Base-by-base conservation (phyloP, 2,888 invertebrate species). In the Coelinius sp. region DNA sequence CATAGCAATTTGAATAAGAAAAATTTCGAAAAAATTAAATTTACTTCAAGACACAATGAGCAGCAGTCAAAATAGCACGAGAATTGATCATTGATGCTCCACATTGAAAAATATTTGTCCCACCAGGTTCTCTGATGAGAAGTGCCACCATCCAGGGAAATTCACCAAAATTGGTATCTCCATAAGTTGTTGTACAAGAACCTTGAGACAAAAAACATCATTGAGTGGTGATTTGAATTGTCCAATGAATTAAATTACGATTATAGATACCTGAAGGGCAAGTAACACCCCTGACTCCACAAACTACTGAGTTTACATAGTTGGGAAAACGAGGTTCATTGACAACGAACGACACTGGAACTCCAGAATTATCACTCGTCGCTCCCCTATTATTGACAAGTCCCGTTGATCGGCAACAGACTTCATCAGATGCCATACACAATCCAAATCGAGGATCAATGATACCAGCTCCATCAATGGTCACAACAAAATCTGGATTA, bases 91-190 rank as follows among this genome's bases (percentile, higher is more conserved):
- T 87, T 0, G 95, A 92, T 0, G 94, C 96, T 0, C 95, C 96
- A 44, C 95, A 95, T 7, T 93, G 90, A 84, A 94, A 94, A 35
- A 91, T 87, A 79, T 89, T 90, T 53, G 90, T 86, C 24, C 68
- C 62, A 17, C 49, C 25, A 8, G 38, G 10, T 90, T 89, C 0
- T 89, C 73, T 90, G 89, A 52, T 90, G 88, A 76, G 94, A 24
- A 95, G 88, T 0, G 94, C 94, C 0, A 93, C 92, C 93, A 94
- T 94, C 95, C 95, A 95, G 0, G 95, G 94, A 84, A 94, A 95
- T 87, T 95, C 95, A 0, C 91, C 95, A 79, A 92, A 95, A 81
- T 94, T 92, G 0, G 91, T 90, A 83, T 93, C 94, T 5, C 91
- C 90, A 69, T 92, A 90, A 0, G 84, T 84, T 24, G 90, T 91